Evolutionary conservation across 1,140 invertebrate species (phyloP), one percentile per base, ranked within the genome.

Genomic region (Zaprionus gabonicus): DNA sequence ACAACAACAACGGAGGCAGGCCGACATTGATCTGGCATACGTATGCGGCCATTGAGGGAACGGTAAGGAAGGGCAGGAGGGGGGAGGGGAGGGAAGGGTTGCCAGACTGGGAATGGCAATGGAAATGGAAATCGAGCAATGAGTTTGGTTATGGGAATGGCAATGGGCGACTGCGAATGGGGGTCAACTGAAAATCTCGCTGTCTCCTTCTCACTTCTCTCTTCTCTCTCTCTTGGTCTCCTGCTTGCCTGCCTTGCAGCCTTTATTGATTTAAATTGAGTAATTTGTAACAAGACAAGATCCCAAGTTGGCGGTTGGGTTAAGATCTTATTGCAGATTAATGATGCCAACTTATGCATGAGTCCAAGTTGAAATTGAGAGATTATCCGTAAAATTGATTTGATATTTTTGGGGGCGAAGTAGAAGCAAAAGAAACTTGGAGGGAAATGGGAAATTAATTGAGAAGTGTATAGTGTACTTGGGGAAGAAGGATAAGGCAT

Each of bases 251-350:
- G 17, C n/a, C 49, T 31, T 31, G 34, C 38, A 63, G 25, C 75
- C 76, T 66, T 87, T 88, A 88, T 87, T 87, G 84, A 87, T 90
- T 88, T 84, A 87, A 87, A 87, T 87, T 88, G 85, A 87, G 84
- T 73, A 82, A 87, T 87, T 87, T 87, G 76, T 78, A 80, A 72
- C 27, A 9, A 17, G 60, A 58, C 53, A 68, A 55, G 57, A 62
- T 51, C 41, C 55, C n/a, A 46, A 17, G 59, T 68, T 56, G 72
- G 36, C 76, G 58, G 44, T 65, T 34, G 76, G 41, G 38, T 65
- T 71, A 59, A 65, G 69, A 71, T 83, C 70, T 83, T 83, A 88
- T 87, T 80, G 77, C 66, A 55, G 67, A 74, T 87, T 88, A 78
- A 87, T 87, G 64, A 70, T 63, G 63, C 51, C 13, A 77, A 66